A percentile compares a stretch with the other conserved stretches of the same genome.
These are phyloP conservation scores for Apis mellifera DNA, from an alignment of 1,140 invertebrate species.

Conservation along the genomic window Amel_HAv3.1 CM009931.2:8449501-8450000, in stretches of 20 bases:
- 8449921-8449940: too few relatives aligned
- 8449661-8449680: not conserved
- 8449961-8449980: not conserved
- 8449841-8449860: too few relatives aligned
- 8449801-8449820: too few relatives aligned
- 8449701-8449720: too few relatives aligned
- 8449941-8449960: not conserved
- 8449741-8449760: too few relatives aligned
- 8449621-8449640: slow-evolving; percentile 34
- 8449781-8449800: too few relatives aligned
- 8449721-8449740: too few relatives aligned
- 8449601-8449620: slow-evolving; percentile 26
- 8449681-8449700: not conserved
- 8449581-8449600: slow-evolving; percentile 55
- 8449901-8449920: too few relatives aligned
- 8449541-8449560: slow-evolving; percentile 77
- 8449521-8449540: slow-evolving; percentile 68
- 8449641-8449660: not conserved
- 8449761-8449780: too few relatives aligned
- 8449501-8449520: slow-evolving; percentile 60
- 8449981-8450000: slow-evolving; percentile 13
- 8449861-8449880: too few relatives aligned
- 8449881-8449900: too few relatives aligned
- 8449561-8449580: slow-evolving; percentile 73
- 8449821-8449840: too few relatives aligned